These are phyloP conservation scores for Ashinkailepas kermadecensis DNA, from an alignment of 2,888 invertebrate species.

Conservation along the genomic window DNA sequence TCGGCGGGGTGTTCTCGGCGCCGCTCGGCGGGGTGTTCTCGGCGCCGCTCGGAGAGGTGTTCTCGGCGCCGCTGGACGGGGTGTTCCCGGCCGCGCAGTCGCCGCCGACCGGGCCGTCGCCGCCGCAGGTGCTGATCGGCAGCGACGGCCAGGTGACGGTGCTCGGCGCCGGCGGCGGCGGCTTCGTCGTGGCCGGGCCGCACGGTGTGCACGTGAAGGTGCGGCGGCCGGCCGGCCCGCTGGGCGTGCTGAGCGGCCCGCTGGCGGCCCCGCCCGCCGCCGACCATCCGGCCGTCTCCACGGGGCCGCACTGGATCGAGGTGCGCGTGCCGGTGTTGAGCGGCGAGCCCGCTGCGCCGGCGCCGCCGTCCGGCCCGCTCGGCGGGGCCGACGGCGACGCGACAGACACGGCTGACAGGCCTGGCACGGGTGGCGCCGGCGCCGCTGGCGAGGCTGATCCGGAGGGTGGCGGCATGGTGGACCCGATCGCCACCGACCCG, in stretches of 20 bases:
- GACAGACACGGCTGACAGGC: neutral
- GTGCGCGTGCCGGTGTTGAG: neutral
- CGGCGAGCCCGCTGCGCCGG: neutral
- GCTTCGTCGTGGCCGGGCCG: conserved; percentile 16
- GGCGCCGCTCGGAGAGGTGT: too few species aligned
- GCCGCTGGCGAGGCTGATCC: neutral
- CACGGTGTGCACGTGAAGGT: conserved; percentile 16
- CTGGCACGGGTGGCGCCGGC: neutral
- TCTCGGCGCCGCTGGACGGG: too few species aligned
- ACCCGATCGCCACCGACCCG: neutral
- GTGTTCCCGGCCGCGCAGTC: too few species aligned
- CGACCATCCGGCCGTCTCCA: neutral
- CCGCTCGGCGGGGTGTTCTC: too few species aligned
- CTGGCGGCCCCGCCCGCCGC: neutral
- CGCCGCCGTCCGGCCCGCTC: neutral
- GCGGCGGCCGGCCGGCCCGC: neutral
- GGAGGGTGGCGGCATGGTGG: neutral
- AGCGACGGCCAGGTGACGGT: conserved; percentile 11
- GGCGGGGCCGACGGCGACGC: neutral
- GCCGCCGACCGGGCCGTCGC: neutral
- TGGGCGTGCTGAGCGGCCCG: neutral
- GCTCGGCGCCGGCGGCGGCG: neutral
- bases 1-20: too few species aligned
- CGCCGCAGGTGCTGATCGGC: neutral
- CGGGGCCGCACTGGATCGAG: neutral